Conservation (phyloP, 2,113 vertebrate genomes). For the Psilopsiagon aymara region DNA sequence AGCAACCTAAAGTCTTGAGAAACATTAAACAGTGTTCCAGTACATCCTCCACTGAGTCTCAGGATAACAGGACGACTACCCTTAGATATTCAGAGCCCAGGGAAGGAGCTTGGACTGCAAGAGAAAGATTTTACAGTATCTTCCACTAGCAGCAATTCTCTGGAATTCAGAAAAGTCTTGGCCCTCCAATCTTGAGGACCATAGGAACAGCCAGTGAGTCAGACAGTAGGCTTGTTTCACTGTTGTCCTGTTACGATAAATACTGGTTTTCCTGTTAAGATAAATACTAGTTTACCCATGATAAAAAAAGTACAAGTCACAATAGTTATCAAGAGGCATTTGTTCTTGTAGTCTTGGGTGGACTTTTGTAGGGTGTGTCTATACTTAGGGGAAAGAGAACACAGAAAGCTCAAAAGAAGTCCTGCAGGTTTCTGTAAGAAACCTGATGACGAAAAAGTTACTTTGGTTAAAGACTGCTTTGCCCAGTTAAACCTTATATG, state of each 20-base stretch:
- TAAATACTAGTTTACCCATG: neutral
- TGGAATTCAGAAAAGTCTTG: neutral
- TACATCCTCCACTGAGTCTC: neutral
- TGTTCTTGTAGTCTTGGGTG: neutral
- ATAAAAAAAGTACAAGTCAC: neutral
- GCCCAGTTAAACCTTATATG: neutral
- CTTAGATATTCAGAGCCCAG: neutral
- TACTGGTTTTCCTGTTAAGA: neutral
- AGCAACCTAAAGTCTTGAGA: neutral
- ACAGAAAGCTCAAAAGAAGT: neutral
- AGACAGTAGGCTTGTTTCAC: neutral
- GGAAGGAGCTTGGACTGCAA: neutral
- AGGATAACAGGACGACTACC: neutral
- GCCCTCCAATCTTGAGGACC: neutral
- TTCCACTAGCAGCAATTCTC: neutral
- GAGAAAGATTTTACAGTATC: neutral
- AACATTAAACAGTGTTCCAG: neutral
- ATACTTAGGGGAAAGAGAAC: neutral
- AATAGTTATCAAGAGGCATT: neutral
- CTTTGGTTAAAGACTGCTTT: neutral
- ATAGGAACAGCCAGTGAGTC: neutral
- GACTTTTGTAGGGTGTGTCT: neutral
- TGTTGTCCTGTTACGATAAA: neutral
- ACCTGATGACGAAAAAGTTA: neutral
- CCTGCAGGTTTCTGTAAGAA: neutral